Evolutionary conservation across 1,140 invertebrate genomes (phyloP).

Genomic region (Choristoneura fumiferana): DNA sequence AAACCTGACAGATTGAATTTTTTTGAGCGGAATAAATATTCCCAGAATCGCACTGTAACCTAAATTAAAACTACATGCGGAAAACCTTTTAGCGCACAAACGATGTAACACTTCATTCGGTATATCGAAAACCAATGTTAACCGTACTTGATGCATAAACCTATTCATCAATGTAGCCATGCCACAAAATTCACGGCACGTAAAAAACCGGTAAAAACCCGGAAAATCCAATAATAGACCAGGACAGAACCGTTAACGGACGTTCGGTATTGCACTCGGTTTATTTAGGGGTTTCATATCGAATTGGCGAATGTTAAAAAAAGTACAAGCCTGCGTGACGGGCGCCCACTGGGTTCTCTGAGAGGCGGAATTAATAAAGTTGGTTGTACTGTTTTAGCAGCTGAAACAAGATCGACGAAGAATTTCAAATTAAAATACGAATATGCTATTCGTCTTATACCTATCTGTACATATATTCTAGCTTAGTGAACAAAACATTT

Average conservation of each 20-base stretch:
- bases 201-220: not conserved
- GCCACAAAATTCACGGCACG: not conserved
- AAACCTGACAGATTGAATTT: no score
- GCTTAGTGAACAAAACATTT: no score
- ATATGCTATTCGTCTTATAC: no score
- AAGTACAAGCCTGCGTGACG: no score
- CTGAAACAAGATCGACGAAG: no score
- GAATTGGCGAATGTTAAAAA: constrained; percentile 6
- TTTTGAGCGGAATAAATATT: no score
- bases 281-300: constrained; percentile 16
- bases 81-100: not conserved
- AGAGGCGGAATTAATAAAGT: no score
- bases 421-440: no score
- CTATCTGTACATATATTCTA: no score
- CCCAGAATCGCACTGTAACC: not conserved
- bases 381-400: no score
- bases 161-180: constrained; percentile 9
- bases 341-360: no score
- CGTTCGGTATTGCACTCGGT: not conserved
- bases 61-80: not conserved
- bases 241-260: not conserved
- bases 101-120: not conserved
- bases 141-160: constrained; percentile 12
- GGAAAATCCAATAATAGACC: constrained; percentile 13
- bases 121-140: not conserved